Evolutionary conservation across 37 sponge, comb jelly and placozoan genomes (phyloP).

Genomic region (Bolinopsis microptera): DNA sequence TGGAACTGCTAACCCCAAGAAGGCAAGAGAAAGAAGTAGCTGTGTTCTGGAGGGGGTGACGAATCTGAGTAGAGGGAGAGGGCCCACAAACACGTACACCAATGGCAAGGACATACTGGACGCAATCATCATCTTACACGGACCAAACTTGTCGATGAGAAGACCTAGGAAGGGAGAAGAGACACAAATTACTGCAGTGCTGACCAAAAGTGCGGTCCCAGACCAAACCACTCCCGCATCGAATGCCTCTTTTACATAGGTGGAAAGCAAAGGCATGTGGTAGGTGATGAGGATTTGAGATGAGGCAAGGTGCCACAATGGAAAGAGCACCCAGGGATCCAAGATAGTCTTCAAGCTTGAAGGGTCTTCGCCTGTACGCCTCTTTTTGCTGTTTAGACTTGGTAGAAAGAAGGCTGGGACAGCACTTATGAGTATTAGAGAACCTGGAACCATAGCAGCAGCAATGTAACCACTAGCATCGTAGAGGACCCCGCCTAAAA

Average conservation of each 20-base stretch:
- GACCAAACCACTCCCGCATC: slow-evolving; percentile 10
- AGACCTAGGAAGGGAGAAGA: neutral
- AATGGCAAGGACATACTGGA: neutral
- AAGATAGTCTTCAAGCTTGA: neutral
- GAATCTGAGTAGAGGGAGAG: neutral
- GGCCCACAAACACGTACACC: slow-evolving; percentile 1
- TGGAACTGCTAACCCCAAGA: neutral
- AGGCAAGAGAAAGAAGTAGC: neutral
- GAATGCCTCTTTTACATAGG: neutral
- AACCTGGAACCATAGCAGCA: neutral
- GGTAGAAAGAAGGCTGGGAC: neutral
- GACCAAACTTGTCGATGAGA: slow-evolving; percentile 17
- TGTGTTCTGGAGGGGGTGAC: slow-evolving; percentile 4
- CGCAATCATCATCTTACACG: neutral
- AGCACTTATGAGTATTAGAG: neutral
- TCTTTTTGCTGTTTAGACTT: neutral
- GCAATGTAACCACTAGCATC: neutral
- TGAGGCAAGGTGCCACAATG: neutral
- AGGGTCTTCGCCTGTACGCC: neutral
- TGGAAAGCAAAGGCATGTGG: neutral
- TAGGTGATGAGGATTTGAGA: neutral
- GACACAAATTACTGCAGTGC: neutral
- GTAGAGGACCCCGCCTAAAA: slow-evolving; percentile 18
- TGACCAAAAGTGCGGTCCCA: neutral
- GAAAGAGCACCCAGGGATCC: slow-evolving; percentile 49